Evolutionary conservation across 2,113 vertebrate species (phyloP).

Genomic region (Perognathus longimembris): DNA sequence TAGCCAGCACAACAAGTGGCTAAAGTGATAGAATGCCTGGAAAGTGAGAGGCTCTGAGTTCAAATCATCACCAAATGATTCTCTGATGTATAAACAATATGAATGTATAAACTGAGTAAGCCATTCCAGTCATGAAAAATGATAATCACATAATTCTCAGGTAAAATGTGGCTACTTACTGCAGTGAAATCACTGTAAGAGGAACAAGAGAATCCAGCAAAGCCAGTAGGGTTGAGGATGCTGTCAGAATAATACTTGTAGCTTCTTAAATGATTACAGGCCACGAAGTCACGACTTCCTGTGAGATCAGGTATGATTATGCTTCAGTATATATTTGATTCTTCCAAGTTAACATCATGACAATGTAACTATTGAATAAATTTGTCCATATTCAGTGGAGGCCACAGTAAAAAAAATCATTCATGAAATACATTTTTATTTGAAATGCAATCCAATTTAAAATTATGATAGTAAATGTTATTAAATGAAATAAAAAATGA

Average conservation of each 20-base stretch:
- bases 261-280: conserved; percentile 92
- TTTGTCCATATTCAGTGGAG: background rate
- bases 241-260: conserved; percentile 93
- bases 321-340: background rate
- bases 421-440: background rate
- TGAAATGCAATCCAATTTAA: background rate
- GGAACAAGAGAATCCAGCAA: conserved; percentile 89
- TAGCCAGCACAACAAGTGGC: no score
- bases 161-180: conserved; percentile 85
- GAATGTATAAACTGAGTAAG: background rate
- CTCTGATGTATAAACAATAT: background rate
- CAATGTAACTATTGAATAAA: background rate
- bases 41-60: no score
- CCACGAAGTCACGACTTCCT: conserved; percentile 89
- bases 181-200: conserved; percentile 84
- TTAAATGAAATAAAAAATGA: conserved; percentile 1
- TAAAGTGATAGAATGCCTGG: no score
- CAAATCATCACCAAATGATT: no score
- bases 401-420: background rate
- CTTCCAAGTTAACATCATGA: background rate
- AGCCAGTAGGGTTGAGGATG: conserved; percentile 87
- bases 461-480: background rate
- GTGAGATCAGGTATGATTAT: conserved; percentile 57
- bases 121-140: background rate
- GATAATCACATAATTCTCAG: background rate